A percentile compares a stretch with the other conserved stretches of the same genome.
These are phyloP conservation scores for Megaptera novaeangliae DNA, from an alignment of 2,113 vertebrate genomes.

Conservation along the genomic window DNA sequence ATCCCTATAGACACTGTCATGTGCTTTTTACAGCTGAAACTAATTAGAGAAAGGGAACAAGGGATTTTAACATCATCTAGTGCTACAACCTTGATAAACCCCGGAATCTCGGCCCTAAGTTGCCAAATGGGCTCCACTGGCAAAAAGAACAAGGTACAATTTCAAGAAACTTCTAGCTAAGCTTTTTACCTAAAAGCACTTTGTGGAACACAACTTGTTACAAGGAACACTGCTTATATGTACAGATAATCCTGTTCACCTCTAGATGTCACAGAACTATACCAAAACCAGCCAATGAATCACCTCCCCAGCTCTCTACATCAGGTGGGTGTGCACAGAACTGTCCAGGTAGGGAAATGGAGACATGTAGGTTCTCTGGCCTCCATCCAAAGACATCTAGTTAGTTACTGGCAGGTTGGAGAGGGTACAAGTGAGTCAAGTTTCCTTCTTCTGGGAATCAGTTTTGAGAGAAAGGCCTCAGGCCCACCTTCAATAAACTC, in stretches of 20 bases:
- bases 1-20: neutral
- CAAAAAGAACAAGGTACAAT: neutral
- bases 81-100: neutral
- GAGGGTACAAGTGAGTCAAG: conserved; percentile 27
- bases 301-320: neutral
- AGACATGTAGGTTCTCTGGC: neutral
- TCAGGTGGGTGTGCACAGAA: neutral
- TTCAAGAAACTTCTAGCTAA: neutral
- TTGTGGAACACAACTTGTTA: neutral
- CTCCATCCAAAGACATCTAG: neutral
- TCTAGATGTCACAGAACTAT: neutral
- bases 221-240: neutral
- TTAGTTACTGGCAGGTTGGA: conserved; percentile 39
- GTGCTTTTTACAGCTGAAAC: neutral
- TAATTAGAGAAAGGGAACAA: neutral
- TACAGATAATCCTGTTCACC: neutral
- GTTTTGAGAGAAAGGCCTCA: conserved; percentile 27
- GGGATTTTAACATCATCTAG: neutral
- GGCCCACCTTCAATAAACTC: conserved; percentile 31
- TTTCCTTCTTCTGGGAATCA: neutral
- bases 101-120: neutral
- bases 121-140: neutral
- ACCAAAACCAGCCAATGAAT: conserved; percentile 28
- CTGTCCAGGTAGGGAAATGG: conserved; percentile 36
- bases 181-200: neutral